Conservation (phyloP, 2,113 vertebrate species). For the Pollachius pollachius region DNA sequence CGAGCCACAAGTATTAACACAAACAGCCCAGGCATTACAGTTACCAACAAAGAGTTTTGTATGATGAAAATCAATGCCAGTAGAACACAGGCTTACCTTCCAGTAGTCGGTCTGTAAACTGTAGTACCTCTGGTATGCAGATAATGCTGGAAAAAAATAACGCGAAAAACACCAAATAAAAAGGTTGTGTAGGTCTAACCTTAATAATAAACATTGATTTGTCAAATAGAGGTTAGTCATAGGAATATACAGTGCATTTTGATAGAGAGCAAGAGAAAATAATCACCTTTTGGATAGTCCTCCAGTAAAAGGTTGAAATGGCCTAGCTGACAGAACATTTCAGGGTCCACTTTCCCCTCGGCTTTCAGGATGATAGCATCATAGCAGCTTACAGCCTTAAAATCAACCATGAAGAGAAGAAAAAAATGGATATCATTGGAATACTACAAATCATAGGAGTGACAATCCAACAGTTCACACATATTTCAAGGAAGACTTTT, state of each 20-base stretch:
- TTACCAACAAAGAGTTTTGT: neutral
- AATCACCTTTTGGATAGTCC: constrained; percentile 98
- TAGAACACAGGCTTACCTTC: constrained; percentile 84
- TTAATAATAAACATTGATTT: neutral
- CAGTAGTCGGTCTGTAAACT: constrained; percentile 99
- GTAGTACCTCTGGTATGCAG: constrained; percentile 99
- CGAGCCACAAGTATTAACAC: no score
- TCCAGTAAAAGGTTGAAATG: constrained; percentile 99
- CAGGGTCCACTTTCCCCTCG: constrained; percentile 97
- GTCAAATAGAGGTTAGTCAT: neutral
- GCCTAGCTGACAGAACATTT: constrained; percentile 98
- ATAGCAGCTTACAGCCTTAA: constrained; percentile 85
- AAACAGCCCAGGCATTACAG: no score
- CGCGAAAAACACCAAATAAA: neutral
- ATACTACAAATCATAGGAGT: no score
- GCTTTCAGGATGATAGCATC: constrained; percentile 95
- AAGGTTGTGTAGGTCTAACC: neutral
- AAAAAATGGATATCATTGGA: no score
- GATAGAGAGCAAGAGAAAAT: neutral
- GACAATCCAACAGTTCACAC: no score
- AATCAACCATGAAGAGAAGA: neutral
- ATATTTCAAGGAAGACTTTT: no score
- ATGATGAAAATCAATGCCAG: neutral
- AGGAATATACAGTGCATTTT: neutral
- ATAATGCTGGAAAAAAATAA: constrained; percentile 85